Conservation (phyloP, 2,888 invertebrate species). For the Dolichomitus sp. region DNA sequence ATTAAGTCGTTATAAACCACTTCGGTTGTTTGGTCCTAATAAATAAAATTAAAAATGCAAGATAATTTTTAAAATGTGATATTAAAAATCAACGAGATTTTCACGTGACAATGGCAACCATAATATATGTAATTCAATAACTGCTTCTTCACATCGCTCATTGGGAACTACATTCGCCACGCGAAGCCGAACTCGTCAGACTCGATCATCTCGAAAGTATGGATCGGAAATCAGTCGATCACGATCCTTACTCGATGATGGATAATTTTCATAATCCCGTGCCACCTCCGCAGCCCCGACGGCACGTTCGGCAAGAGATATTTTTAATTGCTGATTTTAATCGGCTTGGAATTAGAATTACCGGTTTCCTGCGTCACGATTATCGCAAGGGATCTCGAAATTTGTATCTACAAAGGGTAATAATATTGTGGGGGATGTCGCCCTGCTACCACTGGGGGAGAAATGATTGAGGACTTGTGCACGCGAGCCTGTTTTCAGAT, state of each 20-base stretch:
- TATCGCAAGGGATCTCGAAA: background rate
- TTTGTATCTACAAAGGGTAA: background rate
- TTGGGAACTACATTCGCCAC: conserved; percentile 84
- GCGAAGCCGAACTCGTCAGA: conserved; percentile 83
- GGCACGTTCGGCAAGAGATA: conserved; percentile 83
- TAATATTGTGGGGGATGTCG: background rate
- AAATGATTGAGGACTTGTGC: background rate
- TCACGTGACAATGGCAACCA: too few species aligned
- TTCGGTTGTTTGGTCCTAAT: background rate
- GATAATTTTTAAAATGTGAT: too few species aligned
- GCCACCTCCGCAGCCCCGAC: conserved; percentile 84
- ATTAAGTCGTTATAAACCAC: background rate
- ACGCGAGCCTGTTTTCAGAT: background rate
- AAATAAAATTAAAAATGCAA: too few species aligned
- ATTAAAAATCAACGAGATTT: too few species aligned
- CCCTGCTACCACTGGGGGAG: background rate
- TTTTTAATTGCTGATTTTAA: background rate
- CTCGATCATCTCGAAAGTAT: conserved; percentile 84
- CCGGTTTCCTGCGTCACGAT: background rate
- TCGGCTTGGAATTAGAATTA: background rate
- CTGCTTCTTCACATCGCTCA: conserved; percentile 84
- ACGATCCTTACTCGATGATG: conserved; percentile 80
- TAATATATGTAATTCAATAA: too few species aligned
- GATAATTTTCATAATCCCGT: conserved; percentile 83
- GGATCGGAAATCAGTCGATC: conserved; percentile 79